Base-by-base conservation (phyloP, 2,797 vertebrate genomes). In the Botia almorhae region DNA sequence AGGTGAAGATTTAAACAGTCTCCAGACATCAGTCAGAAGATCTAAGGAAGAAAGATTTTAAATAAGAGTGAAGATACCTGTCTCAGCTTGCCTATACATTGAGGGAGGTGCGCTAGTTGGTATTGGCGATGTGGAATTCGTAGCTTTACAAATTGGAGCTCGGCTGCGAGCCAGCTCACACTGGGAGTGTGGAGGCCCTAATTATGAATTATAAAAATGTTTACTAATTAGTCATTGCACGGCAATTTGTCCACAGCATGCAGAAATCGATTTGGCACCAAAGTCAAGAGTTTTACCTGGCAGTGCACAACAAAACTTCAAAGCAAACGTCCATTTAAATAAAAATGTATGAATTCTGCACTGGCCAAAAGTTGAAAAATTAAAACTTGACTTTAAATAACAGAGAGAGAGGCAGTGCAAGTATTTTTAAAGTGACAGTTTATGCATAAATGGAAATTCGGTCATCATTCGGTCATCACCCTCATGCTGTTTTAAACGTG, bases 201-300 rank as follows among this genome's bases (percentile, higher is more conserved):
- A 92, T 94, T 93, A 93, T 85, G 85, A 86, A 84, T 88, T 89
- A 88, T 89, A 89, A 89, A 91, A 89, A 90, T 89, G 88, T 85
- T 88, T 85, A 87, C 89, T 92, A 93, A 94, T 94, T 91, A 91
- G 90, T 92, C 84, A 80, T 86, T 53, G 80, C 87, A 84, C 39
- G 74, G 84, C 82, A 87, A 92, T 93, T 92, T 93, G 90, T 93
- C 90, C 88, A 88, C 82, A 51, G 84, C 88, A 86, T 76, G 60
- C n/a, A 46, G 56, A 87, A 91, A 90, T 89, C 81, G 71, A 88
- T 88, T 83, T 63, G 63, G 76, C 77, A 82, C 73, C 0, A 88
- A 87, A 77, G 50, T 71, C 64, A 13, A 78, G 78, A 81, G 81
- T 50, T 85, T 84, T 76, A 85, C 85, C 85, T 84, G 81, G 73